Base-by-base conservation (phyloP, 2,888 invertebrate species). In the Scaptomyza tumidula region DNA sequence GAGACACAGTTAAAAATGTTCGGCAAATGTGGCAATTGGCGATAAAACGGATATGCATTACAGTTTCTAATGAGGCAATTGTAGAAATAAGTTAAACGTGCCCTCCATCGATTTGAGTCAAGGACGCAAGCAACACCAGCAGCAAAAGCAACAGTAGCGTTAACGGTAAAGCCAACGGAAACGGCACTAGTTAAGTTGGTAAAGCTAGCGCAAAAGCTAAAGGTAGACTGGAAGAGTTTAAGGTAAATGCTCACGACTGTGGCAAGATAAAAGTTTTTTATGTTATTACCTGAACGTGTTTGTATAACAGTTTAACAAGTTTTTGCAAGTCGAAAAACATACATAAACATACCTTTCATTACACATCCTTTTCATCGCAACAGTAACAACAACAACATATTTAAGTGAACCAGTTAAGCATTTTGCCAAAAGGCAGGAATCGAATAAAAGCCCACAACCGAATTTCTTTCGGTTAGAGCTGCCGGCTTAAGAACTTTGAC, bases 231-330 rank as follows among this genome's bases (percentile, higher is more conserved):
- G 31, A 10, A 33, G 49, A 49, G 33, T 10, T n/a, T 19, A 35
- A 35, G 71, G 76, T 14, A 45, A 57, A 31, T 59, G 54, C 56
- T 65, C 61, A 61, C 63, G 62, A 68, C 70, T 81, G 73, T 58
- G 80, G 61, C 56, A 29, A 80, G 80, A 81, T 81, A 81, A 81
- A 80, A 83, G 78, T 81, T 81, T 80, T 78, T 80, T 80, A 80
- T 81, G 84, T 77, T 75, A 81, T 83, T 81, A 83, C 80, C 77
- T 64, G 80, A 68, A 81, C 80, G 80, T 81, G 84, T 81, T 81
- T 83, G 75, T 80, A 67, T 80, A 80, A 71, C 78, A 75, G 78
- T 72, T 81, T 83, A 62, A 75, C 71, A 81, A 81, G 84, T 81
- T 81, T 77, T 77, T 63, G 55, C 71, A 57, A 64, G 62, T 53